phyloP scores from a whole-genome alignment of 2,797 vertebrate genomes.

The Scarus forsteni region DNA sequence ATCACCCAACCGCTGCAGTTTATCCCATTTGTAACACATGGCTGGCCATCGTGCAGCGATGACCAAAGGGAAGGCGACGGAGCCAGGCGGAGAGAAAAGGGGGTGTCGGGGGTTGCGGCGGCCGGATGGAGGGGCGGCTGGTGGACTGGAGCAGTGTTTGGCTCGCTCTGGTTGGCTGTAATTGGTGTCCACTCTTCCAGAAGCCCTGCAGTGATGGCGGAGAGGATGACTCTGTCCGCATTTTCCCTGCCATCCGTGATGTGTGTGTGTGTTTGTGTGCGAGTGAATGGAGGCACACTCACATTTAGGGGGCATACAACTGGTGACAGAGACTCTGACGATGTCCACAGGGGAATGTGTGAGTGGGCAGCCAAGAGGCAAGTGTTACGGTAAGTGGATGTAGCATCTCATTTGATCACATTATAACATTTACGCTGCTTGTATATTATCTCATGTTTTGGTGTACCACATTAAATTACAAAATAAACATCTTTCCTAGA shows the following conservation, averaged over 20 bases:
- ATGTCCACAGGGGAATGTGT: conserved; percentile 56
- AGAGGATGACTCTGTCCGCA: conserved; percentile 69
- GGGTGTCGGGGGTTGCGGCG: conserved; percentile 51
- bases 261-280: conserved; percentile 34
- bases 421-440: conserved; percentile 35
- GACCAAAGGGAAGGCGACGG: conserved; percentile 67
- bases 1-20: conserved; percentile 72
- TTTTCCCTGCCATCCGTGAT: conserved; percentile 68
- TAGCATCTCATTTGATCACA: conserved; percentile 67
- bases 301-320: conserved; percentile 55
- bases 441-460: conserved; percentile 33
- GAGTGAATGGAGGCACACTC: conserved; percentile 42
- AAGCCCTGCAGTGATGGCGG: conserved; percentile 74
- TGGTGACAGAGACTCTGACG: conserved; percentile 72
- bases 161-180: conserved; percentile 74
- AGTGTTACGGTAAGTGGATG: conserved; percentile 60
- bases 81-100: conserved; percentile 56
- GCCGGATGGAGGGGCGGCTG: conserved; percentile 65
- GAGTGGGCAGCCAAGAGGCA: conserved; percentile 63
- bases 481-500: too few relatives aligned
- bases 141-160: conserved; percentile 73
- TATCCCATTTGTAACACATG: conserved; percentile 83
- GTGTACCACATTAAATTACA: not conserved
- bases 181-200: conserved; percentile 75
- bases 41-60: conserved; percentile 62